Evolutionary conservation across 37 sponge, comb jelly and placozoan genomes (phyloP).

Genomic region (Chondrosia reniformis): DNA sequence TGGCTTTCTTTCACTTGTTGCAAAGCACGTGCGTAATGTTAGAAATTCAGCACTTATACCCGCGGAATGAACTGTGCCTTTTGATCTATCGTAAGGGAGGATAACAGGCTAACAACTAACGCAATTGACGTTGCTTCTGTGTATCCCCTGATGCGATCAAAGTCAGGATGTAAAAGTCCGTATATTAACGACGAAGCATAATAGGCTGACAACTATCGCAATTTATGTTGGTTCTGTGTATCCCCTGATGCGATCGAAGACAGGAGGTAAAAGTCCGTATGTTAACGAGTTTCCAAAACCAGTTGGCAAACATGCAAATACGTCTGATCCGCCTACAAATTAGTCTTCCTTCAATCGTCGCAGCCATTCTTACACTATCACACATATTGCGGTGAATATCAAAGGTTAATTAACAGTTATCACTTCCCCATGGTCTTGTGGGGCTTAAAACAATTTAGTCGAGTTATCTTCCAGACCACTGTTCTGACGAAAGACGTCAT

Average conservation of each 20-base stretch:
- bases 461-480: too few species aligned
- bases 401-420: too few species aligned
- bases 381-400: too few species aligned
- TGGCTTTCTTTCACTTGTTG: conserved; percentile 9
- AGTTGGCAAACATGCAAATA: too few species aligned
- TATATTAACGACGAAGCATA: not conserved
- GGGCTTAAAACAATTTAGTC: too few species aligned
- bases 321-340: too few species aligned
- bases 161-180: not conserved
- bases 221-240: not conserved
- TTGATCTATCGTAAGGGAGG: conserved; percentile 11
- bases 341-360: too few species aligned
- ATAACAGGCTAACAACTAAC: not conserved
- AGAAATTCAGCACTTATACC: not conserved
- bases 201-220: not conserved
- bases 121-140: not conserved
- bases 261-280: not conserved
- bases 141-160: not conserved
- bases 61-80: not conserved
- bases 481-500: too few species aligned
- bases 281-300: not conserved
- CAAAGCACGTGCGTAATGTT: not conserved
- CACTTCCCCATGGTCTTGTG: too few species aligned
- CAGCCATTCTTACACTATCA: too few species aligned
- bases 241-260: conserved; percentile 1